Evolutionary conservation across 2,113 vertebrate genomes (phyloP).

Genomic region (Dunckerocampus dactyliophorus): DNA sequence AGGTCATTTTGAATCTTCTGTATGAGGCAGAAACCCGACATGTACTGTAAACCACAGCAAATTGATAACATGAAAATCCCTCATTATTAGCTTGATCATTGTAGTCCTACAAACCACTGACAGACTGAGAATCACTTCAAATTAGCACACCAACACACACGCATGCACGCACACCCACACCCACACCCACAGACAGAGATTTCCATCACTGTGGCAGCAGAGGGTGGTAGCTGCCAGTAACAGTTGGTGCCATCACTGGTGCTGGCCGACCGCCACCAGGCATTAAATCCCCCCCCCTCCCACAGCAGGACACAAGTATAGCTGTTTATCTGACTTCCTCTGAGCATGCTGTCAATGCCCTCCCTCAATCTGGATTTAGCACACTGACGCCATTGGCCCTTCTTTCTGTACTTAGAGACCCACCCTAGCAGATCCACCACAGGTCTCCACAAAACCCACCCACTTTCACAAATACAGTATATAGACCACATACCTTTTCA

Average conservation of each 20-base stretch:
- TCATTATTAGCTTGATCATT: not conserved
- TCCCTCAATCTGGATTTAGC: slow-evolving; percentile 31
- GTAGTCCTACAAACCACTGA: not conserved
- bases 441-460: slow-evolving; percentile 29
- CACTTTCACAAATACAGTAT: slow-evolving; percentile 21
- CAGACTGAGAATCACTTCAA: slow-evolving; percentile 16
- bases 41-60: not conserved
- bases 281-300: slow-evolving; percentile 36
- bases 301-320: slow-evolving; percentile 49
- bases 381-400: slow-evolving; percentile 42
- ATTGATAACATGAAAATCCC: not conserved
- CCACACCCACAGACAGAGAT: slow-evolving; percentile 16
- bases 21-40: too few relatives aligned
- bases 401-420: slow-evolving; percentile 25
- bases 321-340: slow-evolving; percentile 60
- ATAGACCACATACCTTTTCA: slow-evolving; percentile 11
- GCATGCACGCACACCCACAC: slow-evolving; percentile 8
- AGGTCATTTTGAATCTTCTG: too few relatives aligned
- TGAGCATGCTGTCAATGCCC: slow-evolving; percentile 36
- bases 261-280: slow-evolving; percentile 61
- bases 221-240: slow-evolving; percentile 54
- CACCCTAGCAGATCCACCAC: slow-evolving; percentile 41
- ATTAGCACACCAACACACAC: slow-evolving; percentile 2
- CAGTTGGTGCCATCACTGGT: slow-evolving; percentile 67
- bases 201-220: slow-evolving; percentile 28